Evolutionary conservation across 2,797 vertebrate genomes (phyloP).

Genomic region (Pachyuromys duprasi): DNA sequence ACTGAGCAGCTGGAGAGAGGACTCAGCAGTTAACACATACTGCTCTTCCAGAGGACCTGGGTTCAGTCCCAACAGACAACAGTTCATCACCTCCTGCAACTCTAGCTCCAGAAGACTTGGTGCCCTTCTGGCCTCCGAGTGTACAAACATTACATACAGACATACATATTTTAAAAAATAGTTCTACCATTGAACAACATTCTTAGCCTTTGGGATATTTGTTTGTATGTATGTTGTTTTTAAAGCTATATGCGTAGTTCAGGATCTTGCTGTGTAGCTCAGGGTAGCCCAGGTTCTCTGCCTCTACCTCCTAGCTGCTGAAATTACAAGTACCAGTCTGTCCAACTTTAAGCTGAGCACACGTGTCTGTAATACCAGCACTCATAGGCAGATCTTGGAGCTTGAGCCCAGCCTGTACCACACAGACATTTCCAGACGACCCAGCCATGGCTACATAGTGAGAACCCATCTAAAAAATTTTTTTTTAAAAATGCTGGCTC

Average conservation of each 20-base stretch:
- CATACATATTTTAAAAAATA: background rate
- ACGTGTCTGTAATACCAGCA: background rate
- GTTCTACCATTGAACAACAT: background rate
- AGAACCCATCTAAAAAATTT: background rate
- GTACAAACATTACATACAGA: background rate
- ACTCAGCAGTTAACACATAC: background rate
- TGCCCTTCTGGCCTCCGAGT: background rate
- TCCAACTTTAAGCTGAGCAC: background rate
- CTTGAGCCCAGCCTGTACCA: background rate
- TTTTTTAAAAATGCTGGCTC: too few relatives aligned
- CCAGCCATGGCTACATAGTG: background rate
- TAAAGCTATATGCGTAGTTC: background rate
- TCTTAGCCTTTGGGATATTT: background rate
- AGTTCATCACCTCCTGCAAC: background rate
- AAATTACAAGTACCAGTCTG: background rate
- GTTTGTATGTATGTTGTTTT: background rate
- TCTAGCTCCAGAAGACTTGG: background rate
- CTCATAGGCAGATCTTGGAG: background rate
- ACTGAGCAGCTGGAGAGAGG: background rate
- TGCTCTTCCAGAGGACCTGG: background rate
- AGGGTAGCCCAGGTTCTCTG: background rate
- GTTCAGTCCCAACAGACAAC: background rate
- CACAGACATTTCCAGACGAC: background rate
- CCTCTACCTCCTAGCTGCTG: background rate
- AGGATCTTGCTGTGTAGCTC: background rate